A percentile compares a stretch with the other conserved stretches of the same genome.
Conservation (phyloP, 2,113 vertebrate species). For the Ageneiosus marmoratus region DNA sequence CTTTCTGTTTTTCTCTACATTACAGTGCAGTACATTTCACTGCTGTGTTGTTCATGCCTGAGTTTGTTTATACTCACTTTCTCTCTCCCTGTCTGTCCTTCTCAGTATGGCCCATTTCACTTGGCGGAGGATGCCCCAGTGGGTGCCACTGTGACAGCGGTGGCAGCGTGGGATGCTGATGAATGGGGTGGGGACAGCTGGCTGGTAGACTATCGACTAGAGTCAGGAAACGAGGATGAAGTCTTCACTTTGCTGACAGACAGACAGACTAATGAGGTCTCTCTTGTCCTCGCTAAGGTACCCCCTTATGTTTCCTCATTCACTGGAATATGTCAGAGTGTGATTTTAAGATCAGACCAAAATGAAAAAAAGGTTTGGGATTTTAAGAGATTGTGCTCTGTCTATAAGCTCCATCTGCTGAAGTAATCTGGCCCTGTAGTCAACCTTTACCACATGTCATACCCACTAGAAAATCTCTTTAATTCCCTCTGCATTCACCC, state of each 20-base stretch:
- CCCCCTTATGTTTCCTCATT: neutral
- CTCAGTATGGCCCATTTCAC: constrained; percentile 66
- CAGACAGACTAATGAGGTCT: constrained; percentile 62
- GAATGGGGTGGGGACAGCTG: constrained; percentile 75
- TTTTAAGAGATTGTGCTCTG: neutral
- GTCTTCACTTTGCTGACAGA: constrained; percentile 62
- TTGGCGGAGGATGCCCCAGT: constrained; percentile 63
- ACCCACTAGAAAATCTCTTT: neutral
- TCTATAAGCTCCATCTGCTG: neutral
- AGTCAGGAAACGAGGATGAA: constrained; percentile 74
- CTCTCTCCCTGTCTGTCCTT: neutral
- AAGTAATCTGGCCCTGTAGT: constrained; percentile 4
- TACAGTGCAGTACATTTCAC: neutral
- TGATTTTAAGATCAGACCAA: neutral
- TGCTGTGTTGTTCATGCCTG: constrained; percentile 16
- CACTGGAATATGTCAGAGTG: neutral
- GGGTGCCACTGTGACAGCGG: constrained; percentile 61
- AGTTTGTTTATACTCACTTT: neutral
- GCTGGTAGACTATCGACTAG: constrained; percentile 70
- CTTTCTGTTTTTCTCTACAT: neutral
- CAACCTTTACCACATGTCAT: neutral
- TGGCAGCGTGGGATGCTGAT: constrained; percentile 70
- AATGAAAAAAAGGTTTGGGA: neutral
- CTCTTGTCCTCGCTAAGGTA: constrained; percentile 71
- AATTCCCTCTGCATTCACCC: neutral